These are phyloP conservation scores for Pomacea maculata DNA, from an alignment of 1,140 invertebrate genomes.

Conservation along the genomic window DNA sequence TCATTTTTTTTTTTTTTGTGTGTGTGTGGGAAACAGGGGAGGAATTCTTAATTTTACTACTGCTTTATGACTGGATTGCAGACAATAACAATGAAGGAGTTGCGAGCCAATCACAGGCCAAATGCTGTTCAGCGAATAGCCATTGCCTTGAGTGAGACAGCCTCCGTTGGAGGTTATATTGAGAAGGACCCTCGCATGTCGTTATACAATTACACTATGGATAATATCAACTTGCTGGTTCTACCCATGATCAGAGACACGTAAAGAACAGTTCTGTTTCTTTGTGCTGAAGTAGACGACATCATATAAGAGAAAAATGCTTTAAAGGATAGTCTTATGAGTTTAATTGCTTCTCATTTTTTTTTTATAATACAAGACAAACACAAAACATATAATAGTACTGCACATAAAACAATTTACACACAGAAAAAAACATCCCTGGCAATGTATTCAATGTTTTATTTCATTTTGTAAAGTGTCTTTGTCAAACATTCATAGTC, in stretches of 20 bases:
- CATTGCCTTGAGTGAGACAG: conserved; percentile 20
- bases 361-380: too few species aligned
- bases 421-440: too few species aligned
- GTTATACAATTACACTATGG: conserved; percentile 93
- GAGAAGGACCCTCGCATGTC: conserved; percentile 83
- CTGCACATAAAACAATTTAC: too few species aligned
- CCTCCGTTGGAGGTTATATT: conserved; percentile 47
- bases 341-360: too few species aligned
- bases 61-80: conserved; percentile 27
- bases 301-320: too few species aligned
- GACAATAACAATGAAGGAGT: conserved; percentile 50
- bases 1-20: not conserved
- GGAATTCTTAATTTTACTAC: not conserved
- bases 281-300: too few species aligned
- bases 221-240: conserved; percentile 93
- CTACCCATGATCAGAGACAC: conserved; percentile 97
- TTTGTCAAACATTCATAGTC: too few species aligned
- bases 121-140: conserved; percentile 20
- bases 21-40: conserved; percentile 59
- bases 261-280: conserved; percentile 64
- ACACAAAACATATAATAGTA: too few species aligned
- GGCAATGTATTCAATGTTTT: too few species aligned
- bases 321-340: too few species aligned
- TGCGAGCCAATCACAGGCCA: conserved; percentile 35
- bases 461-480: too few species aligned